A percentile compares a stretch with the other conserved stretches of the same genome.
Conservation (phyloP, 2,113 vertebrate species). For the Antechinus flavipes region DNA sequence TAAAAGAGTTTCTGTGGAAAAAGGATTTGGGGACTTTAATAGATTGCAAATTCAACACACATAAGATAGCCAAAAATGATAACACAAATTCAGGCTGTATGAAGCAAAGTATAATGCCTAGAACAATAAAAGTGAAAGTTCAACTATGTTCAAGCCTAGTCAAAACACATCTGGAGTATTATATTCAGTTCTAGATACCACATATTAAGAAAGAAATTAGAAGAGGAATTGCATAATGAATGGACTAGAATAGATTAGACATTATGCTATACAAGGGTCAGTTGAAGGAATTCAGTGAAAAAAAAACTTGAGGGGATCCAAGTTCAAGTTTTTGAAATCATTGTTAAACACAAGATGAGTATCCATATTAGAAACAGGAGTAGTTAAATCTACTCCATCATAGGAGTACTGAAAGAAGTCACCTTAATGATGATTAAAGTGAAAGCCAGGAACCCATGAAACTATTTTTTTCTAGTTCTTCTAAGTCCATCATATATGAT, state of each 20-base stretch:
- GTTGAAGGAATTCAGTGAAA: neutral
- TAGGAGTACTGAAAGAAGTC: neutral
- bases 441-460: neutral
- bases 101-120: neutral
- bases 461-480: neutral
- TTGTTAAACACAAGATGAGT: neutral
- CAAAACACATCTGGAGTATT: neutral
- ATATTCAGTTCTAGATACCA: neutral
- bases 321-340: neutral
- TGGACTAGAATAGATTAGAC: neutral
- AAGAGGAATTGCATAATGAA: neutral
- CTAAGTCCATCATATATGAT: neutral
- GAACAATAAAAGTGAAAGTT: neutral
- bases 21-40: neutral
- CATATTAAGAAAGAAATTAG: neutral
- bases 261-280: neutral
- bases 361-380: neutral
- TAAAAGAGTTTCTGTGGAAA: neutral
- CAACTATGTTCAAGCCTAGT: neutral
- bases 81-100: neutral
- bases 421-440: neutral
- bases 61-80: neutral
- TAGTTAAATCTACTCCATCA: neutral
- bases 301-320: neutral
- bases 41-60: neutral